Evolutionary conservation across 2,113 vertebrate species (phyloP).

Genomic region (Seriola rivoliana): DNA sequence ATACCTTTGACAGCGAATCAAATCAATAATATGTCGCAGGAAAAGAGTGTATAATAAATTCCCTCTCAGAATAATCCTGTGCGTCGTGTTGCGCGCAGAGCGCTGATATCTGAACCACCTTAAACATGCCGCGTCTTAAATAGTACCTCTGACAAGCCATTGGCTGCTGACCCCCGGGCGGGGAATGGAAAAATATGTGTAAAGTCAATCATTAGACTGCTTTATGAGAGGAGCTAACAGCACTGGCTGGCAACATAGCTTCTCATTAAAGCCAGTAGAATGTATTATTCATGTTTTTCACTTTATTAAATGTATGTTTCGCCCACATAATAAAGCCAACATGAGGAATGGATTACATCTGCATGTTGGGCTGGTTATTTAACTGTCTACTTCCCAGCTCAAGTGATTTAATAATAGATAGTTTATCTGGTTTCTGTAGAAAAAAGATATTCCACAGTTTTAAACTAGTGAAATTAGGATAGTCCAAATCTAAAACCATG

Average conservation of each 20-base stretch:
- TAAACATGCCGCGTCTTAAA: conserved; percentile 79
- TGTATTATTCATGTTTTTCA: neutral
- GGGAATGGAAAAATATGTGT: conserved; percentile 54
- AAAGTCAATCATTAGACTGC: conserved; percentile 69
- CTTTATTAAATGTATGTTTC: neutral
- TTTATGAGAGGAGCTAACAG: conserved; percentile 36
- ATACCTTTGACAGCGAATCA: neutral
- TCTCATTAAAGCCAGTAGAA: neutral
- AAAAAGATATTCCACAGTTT: neutral
- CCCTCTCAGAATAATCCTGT: conserved; percentile 8
- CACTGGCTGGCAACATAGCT: neutral
- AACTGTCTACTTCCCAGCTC: fast-evolving
- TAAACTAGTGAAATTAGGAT: neutral
- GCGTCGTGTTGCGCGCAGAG: conserved; percentile 45
- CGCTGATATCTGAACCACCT: conserved; percentile 76
- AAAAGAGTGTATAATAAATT: neutral
- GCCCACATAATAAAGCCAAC: neutral
- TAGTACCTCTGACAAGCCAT: conserved; percentile 73
- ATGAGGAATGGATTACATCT: neutral
- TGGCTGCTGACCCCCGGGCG: conserved; percentile 75
- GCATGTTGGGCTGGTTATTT: neutral
- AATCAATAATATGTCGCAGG: neutral
- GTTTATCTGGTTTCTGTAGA: neutral
- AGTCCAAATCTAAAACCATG: no score
- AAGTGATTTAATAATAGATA: neutral